These are phyloP conservation scores for Oryzias dopingdopingensis DNA, from an alignment of 2,797 vertebrate genomes.

Conservation along the genomic window DNA sequence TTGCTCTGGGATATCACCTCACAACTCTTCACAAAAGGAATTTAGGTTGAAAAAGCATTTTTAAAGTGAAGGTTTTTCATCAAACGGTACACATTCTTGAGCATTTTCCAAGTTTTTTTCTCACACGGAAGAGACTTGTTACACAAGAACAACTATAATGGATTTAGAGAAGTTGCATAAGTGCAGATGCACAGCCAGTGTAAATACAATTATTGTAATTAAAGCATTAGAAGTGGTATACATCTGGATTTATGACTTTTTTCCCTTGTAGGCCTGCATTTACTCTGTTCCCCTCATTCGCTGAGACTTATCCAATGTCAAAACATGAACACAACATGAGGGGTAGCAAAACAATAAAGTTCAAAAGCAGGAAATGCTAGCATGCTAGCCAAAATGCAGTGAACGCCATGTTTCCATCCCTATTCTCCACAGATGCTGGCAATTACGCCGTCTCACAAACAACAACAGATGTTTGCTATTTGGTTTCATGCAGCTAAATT, in stretches of 20 bases:
- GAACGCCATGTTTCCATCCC: too few species aligned
- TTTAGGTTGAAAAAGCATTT: conserved; percentile 59
- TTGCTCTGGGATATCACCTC: conserved; percentile 42
- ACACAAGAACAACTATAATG: conserved; percentile 24
- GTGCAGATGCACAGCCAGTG: background rate
- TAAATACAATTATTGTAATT: background rate
- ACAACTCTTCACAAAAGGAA: conserved; percentile 54
- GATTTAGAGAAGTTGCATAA: conserved; percentile 12
- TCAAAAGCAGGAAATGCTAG: too few species aligned
- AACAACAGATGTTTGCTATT: conserved; percentile 64
- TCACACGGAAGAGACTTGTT: conserved; percentile 38
- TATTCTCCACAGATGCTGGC: conserved; percentile 40
- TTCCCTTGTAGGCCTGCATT: too few species aligned
- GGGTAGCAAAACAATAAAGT: too few species aligned
- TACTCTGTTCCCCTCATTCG: too few species aligned
- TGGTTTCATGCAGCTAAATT: conserved; percentile 43
- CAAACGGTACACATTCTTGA: conserved; percentile 74
- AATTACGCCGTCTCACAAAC: conserved; percentile 54
- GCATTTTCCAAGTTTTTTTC: conserved; percentile 56
- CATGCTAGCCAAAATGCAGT: too few species aligned
- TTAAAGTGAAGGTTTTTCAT: conserved; percentile 64
- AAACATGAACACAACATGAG: too few species aligned
- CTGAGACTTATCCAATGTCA: too few species aligned
- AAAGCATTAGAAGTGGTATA: background rate
- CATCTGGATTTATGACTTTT: background rate